Conservation (phyloP, 2,888 invertebrate genomes). For the Eristalis tenax region DNA sequence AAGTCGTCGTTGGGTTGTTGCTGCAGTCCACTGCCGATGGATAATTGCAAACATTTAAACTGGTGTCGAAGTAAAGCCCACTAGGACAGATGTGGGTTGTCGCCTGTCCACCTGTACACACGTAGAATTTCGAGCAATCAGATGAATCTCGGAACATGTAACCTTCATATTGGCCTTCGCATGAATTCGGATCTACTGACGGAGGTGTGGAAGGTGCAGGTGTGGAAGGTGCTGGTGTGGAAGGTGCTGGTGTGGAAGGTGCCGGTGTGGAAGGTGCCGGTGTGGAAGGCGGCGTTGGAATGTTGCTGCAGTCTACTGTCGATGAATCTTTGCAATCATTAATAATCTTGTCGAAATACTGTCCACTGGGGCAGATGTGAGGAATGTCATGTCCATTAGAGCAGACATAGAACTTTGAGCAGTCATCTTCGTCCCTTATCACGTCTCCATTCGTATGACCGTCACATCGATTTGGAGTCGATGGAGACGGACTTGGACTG, state of each 20-base stretch:
- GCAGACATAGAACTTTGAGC: background rate
- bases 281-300: background rate
- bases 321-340: background rate
- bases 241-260: background rate
- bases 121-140: constrained; percentile 3
- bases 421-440: background rate
- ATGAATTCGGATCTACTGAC: background rate
- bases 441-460: background rate
- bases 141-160: constrained; percentile 1
- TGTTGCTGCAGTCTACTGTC: background rate
- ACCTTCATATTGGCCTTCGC: background rate
- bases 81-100: background rate
- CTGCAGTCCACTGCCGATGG: no score
- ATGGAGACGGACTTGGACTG: background rate
- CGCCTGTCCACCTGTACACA: background rate
- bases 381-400: background rate
- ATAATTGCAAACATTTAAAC: background rate
- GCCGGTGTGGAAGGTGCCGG: background rate
- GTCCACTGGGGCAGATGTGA: background rate
- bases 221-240: background rate
- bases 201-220: background rate
- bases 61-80: background rate
- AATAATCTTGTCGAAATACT: background rate
- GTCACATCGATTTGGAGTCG: background rate
- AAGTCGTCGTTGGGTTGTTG: background rate